Base-by-base conservation (phyloP, 2,113 vertebrate species). In the Eolophus roseicapilla region DNA sequence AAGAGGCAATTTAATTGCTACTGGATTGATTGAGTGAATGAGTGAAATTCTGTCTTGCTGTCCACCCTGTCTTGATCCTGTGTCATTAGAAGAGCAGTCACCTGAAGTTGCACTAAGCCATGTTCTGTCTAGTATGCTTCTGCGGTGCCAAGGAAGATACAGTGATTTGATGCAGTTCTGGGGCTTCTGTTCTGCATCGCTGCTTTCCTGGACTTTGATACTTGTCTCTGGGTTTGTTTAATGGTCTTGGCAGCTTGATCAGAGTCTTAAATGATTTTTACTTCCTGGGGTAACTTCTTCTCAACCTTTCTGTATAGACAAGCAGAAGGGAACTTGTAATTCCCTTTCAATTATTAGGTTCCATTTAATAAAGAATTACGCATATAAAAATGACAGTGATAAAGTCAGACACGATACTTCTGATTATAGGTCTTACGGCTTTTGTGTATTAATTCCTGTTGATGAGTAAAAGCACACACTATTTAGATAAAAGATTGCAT, bases 91-190 rank as follows among this genome's bases (percentile, higher is more conserved):
- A 24, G 52, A 82, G 69, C 84, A 29, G 1, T 59, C 50, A 21
- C 8, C 35, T 59, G 55, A 39, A 62, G 78, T 7, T 69, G 62
- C 29, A 0, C 31, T 39, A 29, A 29, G 60, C 50, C 31, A 0
- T 18, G 17, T 57, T 82, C 28, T 11, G 49, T n/a, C 75, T 62
- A 1, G 15, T 3, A 2, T 0, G 1, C 13, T 23, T 37, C 59
- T 60, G 67, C 0, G 1, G 8, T 17, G 13, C 59, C 25, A 18
- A 68, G 47, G 19, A 55, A 11, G 12, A 2, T 73, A 4, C 35
- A 14, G 1, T 13, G 16, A 11, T 49, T 78, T 2, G 23, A 6
- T 71, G 33, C 18, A 10, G 35, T 3, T 59, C 82, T 77, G 69
- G 35, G 43, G 29, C 9, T 91, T 46, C 73, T 59, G 5, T 69